Base-by-base conservation (phyloP, 2,113 vertebrate genomes). In the Heterotis niloticus region DNA sequence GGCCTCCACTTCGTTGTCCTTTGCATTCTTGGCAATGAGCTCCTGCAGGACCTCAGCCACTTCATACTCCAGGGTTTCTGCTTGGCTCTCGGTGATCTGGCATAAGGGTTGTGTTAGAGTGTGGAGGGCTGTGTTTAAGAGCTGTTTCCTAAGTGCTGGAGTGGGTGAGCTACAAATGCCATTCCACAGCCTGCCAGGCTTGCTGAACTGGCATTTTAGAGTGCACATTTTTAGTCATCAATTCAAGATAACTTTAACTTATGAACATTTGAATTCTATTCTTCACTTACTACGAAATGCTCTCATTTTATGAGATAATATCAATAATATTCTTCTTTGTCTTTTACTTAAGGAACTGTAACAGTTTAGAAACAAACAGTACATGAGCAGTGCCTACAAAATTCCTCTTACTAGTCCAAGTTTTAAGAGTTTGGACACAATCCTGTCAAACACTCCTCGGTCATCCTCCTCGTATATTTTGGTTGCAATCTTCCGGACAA, bases 401-500 rank as follows among this genome's bases (percentile, higher is more conserved):
- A 78, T 64, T 13, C 14, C 57, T 93, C 95, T 88, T 89, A 99
- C 98, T 73, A 99, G 93, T 13, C 96, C 98, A 75, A 99, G 92
- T 89, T 96, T 98, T 79, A 99, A 92, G 81, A 99, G 95, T 81
- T 96, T 98, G 83, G 95, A 95, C 84, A 99, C 95, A 0, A 99
- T 98, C 86, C 95, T 95, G 90, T 99, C 96, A 81, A 99, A 99
- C 51, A 99, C 96, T 17, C 96, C 95, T 92, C 98, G 92, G 84
- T 99, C 97, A 10, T 99, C 98, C 89, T 98, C 98, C 81, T 98
- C 95, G 20, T 98, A 99, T 88, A 99, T 99, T 88, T 96, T 96
- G 71, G 92, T 93, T 78, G 98, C 98, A 23, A 99, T 99, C 89
- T 98, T 99, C 86, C 97, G 96, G 80, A 99, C 98, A 2, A 98